These are phyloP conservation scores for Lagenorhynchus albirostris DNA, from an alignment of 2,113 vertebrate genomes.

Conservation along the genomic window DNA sequence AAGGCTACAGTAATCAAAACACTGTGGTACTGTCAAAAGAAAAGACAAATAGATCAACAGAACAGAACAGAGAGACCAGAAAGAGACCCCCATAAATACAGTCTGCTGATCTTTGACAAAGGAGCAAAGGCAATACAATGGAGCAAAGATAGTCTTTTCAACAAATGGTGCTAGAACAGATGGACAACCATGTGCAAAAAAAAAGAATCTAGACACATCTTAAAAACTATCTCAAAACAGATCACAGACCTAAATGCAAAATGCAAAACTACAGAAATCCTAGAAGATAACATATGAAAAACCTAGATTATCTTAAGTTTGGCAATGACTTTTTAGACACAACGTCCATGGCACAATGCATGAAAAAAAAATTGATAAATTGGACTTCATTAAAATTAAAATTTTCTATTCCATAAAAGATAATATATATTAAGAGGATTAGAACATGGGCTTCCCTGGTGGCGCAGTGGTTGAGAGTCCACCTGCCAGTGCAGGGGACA, in stretches of 20 bases:
- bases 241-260: not conserved
- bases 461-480: too few relatives aligned
- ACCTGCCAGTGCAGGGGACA: too few relatives aligned
- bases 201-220: not conserved
- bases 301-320: not conserved
- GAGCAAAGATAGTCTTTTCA: not conserved
- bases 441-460: too few relatives aligned
- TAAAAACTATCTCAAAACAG: not conserved
- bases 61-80: not conserved
- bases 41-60: not conserved
- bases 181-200: too few relatives aligned
- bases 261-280: not conserved
- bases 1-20: not conserved
- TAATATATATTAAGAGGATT: not conserved
- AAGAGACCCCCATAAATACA: not conserved
- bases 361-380: not conserved
- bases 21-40: rapidly evolving
- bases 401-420: not conserved
- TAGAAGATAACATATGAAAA: not conserved
- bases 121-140: not conserved
- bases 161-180: too few relatives aligned
- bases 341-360: not conserved
- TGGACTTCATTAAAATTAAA: not conserved
- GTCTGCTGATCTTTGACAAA: too few relatives aligned
- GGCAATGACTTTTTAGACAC: not conserved